Evolutionary conservation across 2,888 invertebrate genomes (phyloP).

Genomic region (Thera obeliscata): DNA sequence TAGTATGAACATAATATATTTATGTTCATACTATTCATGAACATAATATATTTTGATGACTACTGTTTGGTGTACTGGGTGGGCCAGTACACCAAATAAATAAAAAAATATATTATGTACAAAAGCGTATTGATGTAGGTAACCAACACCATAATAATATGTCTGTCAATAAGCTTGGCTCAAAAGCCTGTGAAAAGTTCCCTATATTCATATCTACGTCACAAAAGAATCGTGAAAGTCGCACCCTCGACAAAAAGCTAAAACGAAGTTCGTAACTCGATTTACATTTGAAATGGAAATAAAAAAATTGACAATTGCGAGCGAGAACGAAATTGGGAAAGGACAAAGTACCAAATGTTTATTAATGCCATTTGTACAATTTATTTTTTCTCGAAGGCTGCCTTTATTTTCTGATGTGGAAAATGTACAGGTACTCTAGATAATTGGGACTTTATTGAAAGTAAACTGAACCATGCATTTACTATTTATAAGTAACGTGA

Average conservation of each 20-base stretch:
- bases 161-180: neutral
- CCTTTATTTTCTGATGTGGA: slow-evolving; percentile 14
- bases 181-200: slow-evolving; percentile 9
- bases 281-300: slow-evolving; percentile 67
- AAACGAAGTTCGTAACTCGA: slow-evolving; percentile 70
- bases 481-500: no score
- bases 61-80: no score
- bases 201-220: slow-evolving; percentile 21
- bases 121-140: neutral
- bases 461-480: neutral
- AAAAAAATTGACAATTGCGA: slow-evolving; percentile 60
- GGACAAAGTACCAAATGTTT: slow-evolving; percentile 42
- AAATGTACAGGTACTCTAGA: slow-evolving; percentile 13
- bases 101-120: no score
- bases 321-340: slow-evolving; percentile 32
- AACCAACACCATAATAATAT: slow-evolving; percentile 1
- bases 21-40: no score
- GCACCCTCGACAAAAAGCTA: slow-evolving; percentile 54
- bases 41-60: no score
- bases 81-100: no score
- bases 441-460: slow-evolving; percentile 14
- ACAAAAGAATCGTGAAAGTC: slow-evolving; percentile 56
- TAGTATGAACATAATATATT: no score
- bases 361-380: slow-evolving; percentile 47
- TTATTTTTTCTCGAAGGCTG: slow-evolving; percentile 14